Conservation (phyloP, 2,888 invertebrate genomes). For the Cryptus armator region DNA sequence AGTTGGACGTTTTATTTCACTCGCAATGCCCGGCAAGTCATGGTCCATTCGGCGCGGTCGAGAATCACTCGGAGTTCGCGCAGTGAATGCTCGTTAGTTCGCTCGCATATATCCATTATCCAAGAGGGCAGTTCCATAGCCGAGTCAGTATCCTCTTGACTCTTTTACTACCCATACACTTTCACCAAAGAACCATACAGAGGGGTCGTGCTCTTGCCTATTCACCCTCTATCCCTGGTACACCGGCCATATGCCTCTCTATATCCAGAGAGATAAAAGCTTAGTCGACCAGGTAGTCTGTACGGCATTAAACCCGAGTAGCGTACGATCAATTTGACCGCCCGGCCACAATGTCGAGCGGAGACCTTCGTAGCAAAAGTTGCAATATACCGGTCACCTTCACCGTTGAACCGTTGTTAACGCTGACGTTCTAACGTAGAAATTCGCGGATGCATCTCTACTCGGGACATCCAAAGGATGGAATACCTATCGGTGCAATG, state of each 20-base stretch:
- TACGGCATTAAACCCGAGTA: background rate
- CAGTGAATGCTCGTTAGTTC: constrained; percentile 45
- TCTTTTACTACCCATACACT: background rate
- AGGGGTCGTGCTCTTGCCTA: background rate
- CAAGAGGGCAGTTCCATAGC: constrained; percentile 41
- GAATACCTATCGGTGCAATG: constrained; percentile 12
- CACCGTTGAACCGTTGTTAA: too few species aligned
- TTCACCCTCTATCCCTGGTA: constrained; percentile 3
- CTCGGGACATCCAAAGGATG: background rate
- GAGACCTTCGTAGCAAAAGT: too few species aligned
- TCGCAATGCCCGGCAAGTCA: constrained; percentile 25
- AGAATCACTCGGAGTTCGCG: constrained; percentile 37
- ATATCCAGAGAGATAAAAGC: constrained; percentile 22
- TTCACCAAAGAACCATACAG: background rate
- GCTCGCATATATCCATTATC: constrained; percentile 58
- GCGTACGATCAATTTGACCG: constrained; percentile 15
- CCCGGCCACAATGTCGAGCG: background rate
- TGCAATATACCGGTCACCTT: constrained; percentile 19
- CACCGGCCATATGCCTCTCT: background rate
- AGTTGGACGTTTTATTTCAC: constrained; percentile 63
- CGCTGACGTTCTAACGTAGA: background rate
- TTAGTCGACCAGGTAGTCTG: background rate
- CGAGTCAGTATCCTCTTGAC: constrained; percentile 40
- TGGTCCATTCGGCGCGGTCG: constrained; percentile 45
- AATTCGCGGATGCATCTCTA: background rate